Percentiles rank a stretch among this genome's conserved stretches.
These are phyloP conservation scores for Salticus scenicus DNA, from an alignment of 2,888 invertebrate genomes.

Conservation along the genomic window DNA sequence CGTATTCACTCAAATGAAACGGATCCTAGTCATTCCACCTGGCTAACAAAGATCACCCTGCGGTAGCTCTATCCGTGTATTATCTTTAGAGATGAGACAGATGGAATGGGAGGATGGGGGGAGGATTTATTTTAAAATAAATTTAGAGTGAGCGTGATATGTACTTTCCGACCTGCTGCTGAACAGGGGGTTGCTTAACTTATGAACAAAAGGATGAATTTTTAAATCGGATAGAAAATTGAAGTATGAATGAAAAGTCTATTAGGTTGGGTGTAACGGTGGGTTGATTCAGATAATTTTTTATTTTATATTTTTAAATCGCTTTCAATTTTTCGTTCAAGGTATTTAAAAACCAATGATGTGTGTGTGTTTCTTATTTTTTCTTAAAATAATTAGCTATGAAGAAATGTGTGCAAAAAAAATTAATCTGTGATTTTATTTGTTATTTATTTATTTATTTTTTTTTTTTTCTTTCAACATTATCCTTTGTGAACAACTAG, in stretches of 20 bases:
- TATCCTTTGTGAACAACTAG: no score
- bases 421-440: no score
- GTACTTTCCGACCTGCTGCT: neutral
- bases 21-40: neutral
- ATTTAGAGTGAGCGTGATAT: neutral
- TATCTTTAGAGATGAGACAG: neutral
- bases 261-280: neutral
- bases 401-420: no score
- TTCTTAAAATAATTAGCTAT: no score
- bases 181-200: neutral
- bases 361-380: no score
- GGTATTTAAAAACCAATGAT: no score
- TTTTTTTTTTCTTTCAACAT: no score
- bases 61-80: neutral
- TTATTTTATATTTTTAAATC: no score
- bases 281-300: no score
- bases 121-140: neutral
- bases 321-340: no score
- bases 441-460: no score
- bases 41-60: neutral
- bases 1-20: neutral
- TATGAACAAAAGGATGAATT: neutral
- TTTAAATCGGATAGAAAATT: neutral
- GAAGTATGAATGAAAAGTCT: neutral
- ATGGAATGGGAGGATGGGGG: neutral